These are phyloP conservation scores for Myoxocephalus aenaeus DNA, from an alignment of 2,797 vertebrate species.

Conservation along the genomic window DNA sequence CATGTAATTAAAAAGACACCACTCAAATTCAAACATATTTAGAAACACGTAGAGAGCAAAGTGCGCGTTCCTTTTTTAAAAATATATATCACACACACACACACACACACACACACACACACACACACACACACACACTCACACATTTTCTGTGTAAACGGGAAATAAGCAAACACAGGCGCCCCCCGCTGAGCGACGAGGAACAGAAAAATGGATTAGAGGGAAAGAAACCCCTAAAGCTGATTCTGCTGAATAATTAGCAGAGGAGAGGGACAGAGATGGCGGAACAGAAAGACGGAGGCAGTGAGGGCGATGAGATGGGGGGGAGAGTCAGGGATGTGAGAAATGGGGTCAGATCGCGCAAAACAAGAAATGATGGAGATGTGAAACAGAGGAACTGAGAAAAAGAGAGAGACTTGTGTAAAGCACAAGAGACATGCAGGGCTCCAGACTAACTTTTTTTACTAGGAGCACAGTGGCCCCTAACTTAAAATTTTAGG, in stretches of 20 bases:
- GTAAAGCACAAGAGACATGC: background rate
- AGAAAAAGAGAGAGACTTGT: background rate
- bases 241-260: constrained; percentile 42
- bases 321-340: constrained; percentile 8
- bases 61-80: background rate
- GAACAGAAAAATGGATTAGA: constrained; percentile 23
- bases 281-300: constrained; percentile 22
- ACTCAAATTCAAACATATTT: constrained; percentile 18
- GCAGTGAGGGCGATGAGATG: background rate
- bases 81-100: too few species aligned
- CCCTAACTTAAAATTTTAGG: too few species aligned
- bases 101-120: too few species aligned
- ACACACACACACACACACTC: too few species aligned
- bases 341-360: constrained; percentile 31
- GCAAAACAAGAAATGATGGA: constrained; percentile 22
- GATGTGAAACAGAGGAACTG: constrained; percentile 13
- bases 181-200: background rate
- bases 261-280: constrained; percentile 10
- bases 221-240: constrained; percentile 15
- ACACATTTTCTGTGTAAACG: background rate
- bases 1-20: constrained; percentile 17
- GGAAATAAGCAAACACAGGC: constrained; percentile 26
- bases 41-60: background rate
- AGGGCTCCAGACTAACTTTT: too few species aligned
- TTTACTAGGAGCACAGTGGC: too few species aligned